A percentile compares a stretch with the other conserved stretches of the same genome.
These are phyloP conservation scores for Cervus canadensis DNA, from an alignment of 2,113 vertebrate species.

Conservation along the genomic window DNA sequence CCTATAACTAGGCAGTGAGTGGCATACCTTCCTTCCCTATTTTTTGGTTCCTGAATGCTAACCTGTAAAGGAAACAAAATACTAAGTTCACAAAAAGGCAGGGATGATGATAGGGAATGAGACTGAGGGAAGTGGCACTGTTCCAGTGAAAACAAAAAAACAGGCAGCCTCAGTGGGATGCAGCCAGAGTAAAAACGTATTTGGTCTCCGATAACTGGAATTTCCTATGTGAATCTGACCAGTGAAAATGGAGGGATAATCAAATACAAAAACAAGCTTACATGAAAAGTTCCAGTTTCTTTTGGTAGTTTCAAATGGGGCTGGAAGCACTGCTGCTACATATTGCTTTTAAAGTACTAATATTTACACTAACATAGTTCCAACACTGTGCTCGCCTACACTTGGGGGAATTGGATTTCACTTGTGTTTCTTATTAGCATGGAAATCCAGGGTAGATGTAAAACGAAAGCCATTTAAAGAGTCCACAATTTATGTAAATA, in stretches of 20 bases:
- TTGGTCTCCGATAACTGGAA: background rate
- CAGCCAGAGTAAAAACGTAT: background rate
- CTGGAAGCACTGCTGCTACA: background rate
- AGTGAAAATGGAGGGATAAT: background rate
- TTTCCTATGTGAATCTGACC: slow-evolving; percentile 4
- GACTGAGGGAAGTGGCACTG: background rate
- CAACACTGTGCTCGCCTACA: background rate
- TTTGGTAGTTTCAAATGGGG: background rate
- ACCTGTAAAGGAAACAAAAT: background rate
- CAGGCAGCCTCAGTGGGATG: background rate
- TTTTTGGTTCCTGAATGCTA: background rate
- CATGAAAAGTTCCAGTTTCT: background rate
- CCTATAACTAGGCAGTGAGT: background rate
- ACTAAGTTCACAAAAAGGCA: background rate
- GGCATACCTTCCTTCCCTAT: background rate
- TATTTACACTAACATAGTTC: background rate
- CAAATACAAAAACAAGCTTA: background rate
- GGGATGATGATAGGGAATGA: background rate
- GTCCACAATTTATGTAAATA: background rate
- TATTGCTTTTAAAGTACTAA: background rate
- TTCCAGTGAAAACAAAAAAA: background rate
- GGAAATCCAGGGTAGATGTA: background rate
- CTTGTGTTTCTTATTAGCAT: background rate
- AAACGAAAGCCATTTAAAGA: background rate
- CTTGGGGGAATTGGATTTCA: background rate